Percentiles rank a stretch among this genome's conserved stretches.
Evolutionary conservation across 2,113 vertebrate genomes (phyloP).

Genomic region (Garra rufa): DNA sequence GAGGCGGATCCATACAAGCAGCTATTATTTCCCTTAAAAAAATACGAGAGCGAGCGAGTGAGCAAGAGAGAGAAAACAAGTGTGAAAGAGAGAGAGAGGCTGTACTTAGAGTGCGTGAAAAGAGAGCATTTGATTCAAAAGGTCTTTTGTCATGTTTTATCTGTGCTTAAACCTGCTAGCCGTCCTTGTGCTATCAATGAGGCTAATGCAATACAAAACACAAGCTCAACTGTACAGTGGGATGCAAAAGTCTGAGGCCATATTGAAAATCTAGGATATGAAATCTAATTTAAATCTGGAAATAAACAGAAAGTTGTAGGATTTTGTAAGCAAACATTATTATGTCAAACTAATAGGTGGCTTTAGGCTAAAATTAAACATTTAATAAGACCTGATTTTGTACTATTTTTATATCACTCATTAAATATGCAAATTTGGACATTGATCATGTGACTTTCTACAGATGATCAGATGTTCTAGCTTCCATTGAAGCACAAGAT

Average conservation of each 20-base stretch:
- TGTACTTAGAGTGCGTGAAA: conserved; percentile 46
- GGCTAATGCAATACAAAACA: conserved; percentile 52
- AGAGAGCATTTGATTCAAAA: conserved; percentile 65
- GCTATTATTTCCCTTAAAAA: conserved; percentile 66
- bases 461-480: background rate
- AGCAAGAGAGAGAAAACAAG: background rate
- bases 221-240: background rate
- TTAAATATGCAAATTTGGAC: conserved; percentile 15
- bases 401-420: background rate
- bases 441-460: conserved; percentile 1
- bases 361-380: background rate
- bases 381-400: background rate
- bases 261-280: background rate
- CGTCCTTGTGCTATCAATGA: conserved; percentile 53
- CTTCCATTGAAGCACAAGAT: background rate
- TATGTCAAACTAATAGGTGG: background rate
- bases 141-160: conserved; percentile 66
- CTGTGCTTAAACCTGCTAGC: conserved; percentile 70
- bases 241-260: background rate
- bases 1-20: conserved; percentile 69
- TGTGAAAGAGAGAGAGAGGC: conserved; percentile 19
- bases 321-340: background rate
- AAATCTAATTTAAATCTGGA: background rate
- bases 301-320: background rate
- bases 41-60: background rate